phyloP scores from a whole-genome alignment of 2,113 vertebrate species.

The Cololabis saira region DNA sequence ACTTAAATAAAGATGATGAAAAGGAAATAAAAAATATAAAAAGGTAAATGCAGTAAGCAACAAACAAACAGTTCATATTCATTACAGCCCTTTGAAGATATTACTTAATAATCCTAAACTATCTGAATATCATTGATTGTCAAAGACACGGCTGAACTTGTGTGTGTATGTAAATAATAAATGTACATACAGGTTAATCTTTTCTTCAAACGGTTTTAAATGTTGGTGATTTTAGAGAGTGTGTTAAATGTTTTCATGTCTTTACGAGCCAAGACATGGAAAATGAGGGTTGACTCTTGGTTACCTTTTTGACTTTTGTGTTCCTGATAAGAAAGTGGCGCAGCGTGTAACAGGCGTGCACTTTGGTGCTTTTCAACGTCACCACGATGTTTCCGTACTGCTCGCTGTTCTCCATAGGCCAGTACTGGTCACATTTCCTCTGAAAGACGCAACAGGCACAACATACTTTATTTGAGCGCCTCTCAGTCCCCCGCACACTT shows the following conservation, averaged over 20 bases:
- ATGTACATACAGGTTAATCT: no score
- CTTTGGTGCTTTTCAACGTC: constrained; percentile 93
- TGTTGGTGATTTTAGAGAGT: no score
- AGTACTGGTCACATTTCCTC: constrained; percentile 99
- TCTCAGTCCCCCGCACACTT: background rate
- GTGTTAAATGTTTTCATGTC: no score
- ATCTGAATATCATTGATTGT: no score
- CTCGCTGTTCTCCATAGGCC: constrained; percentile 95
- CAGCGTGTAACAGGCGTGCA: constrained; percentile 96
- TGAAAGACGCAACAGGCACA: constrained; percentile 51
- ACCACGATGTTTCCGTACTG: constrained; percentile 96
- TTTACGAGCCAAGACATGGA: no score
- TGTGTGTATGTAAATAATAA: no score
- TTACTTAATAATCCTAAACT: no score
- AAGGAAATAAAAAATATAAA: background rate
- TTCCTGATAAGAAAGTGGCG: constrained; percentile 92
- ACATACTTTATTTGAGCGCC: background rate
- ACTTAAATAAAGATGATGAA: background rate
- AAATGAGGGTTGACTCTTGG: background rate
- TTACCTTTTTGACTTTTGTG: constrained; percentile 95
- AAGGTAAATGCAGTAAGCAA: background rate
- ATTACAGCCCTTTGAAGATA: no score
- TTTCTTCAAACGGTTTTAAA: no score
- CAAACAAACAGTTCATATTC: background rate
- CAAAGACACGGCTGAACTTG: no score